Base-by-base conservation (phyloP, 2,113 vertebrate genomes). In the Climacteris rufus region DNA sequence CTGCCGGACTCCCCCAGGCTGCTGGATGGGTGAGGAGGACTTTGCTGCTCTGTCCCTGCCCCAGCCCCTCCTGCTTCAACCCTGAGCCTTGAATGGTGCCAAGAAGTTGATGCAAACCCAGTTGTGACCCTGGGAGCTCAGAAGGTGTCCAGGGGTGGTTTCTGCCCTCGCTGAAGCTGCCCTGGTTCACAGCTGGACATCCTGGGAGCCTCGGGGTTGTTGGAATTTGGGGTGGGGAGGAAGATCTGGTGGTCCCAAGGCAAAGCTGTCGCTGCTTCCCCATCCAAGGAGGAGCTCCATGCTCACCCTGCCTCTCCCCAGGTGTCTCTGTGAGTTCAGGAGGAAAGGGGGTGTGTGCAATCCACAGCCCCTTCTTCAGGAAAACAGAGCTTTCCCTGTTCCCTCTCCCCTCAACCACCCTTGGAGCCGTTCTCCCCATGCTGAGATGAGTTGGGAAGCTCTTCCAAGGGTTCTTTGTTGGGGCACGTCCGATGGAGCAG, bases 101-200 rank as follows among this genome's bases (percentile, higher is more conserved):
- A 21, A 70, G 31, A 16, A 63, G 23, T 11, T 30, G 57, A 15
- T 21, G 31, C 28, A 37, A n/a, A 49, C 16, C n/a, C n/a, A 6
- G 0, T 1, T 35, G 18, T n/a, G 44, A 59, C 25, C 74, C 64
- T 2, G 9, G 80, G 31, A 33, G 68, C 24, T 49, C 39, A 53
- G 18, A 50, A 49, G 69, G 50, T 8, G 30, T 15, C 35, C 25
- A 16, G 25, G 31, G 52, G 13, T 0, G 5, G 24, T 54, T 37
- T 27, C 35, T 42, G 13, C 39, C 30, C 23, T 28, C 10, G 0
- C 27, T 70, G 68, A 35, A 70, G 11, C 21, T 2, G 3, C 52
- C 2, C 7, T 7, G 24, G 12, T 50, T 53, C 61, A 39, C 40
- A 15, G 25, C 14, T 13, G 50, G 42, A 13, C 0, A 0, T 30